Base-by-base conservation (phyloP, 1,140 invertebrate genomes). In the Camponotus floridanus region DNA sequence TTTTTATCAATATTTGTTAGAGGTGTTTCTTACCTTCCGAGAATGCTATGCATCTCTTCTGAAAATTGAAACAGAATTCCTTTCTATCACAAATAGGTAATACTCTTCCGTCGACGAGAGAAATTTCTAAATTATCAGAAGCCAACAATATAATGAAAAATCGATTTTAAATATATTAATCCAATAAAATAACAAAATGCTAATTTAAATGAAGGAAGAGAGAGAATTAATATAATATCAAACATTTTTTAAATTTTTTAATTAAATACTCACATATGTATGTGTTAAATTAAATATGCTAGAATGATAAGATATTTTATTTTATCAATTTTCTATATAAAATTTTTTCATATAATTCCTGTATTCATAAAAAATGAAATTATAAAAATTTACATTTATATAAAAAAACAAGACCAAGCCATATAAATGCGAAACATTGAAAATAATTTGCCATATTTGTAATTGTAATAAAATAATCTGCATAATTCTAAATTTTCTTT, bases 91-190 rank as follows among this genome's bases (percentile, higher is more conserved):
- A 59, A 57, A 13, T 5, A 31, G 21, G 18, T 64, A 48, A 45
- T n/a, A 31, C 9, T 57, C 9, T 62, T 62, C 26, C 1, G 26
- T 62, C 73, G 57, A 42, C 15, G 15, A 51, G 65, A 18, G 0
- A 36, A 51, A 48, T 78, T 4, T 65, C 42, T 65, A 51, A 36
- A 48, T 78, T 64, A 78, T 78, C 61, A 2, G 21, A 65, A 33
- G 8, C n/a, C 15, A 15, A 31, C 4, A 61, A 39, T 26, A 4
- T 9, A 31, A 51, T 42, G 5, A 15, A n/a, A 45, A 45, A 42
- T 76, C 2, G 4, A 1, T 36, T 9, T 15, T 64, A 15, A 15
- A 36, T 31, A 2, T 31, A 61, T 31, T 5, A 42, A 15, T 21
- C 8, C 0, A 39, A 33, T 1, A 55, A 55, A 15, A 15, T 33